Percentiles rank a stretch among this genome's conserved stretches.
phyloP scores from a whole-genome alignment of 1,140 invertebrate genomes.

The Caenorhabditis inopinata region DNA sequence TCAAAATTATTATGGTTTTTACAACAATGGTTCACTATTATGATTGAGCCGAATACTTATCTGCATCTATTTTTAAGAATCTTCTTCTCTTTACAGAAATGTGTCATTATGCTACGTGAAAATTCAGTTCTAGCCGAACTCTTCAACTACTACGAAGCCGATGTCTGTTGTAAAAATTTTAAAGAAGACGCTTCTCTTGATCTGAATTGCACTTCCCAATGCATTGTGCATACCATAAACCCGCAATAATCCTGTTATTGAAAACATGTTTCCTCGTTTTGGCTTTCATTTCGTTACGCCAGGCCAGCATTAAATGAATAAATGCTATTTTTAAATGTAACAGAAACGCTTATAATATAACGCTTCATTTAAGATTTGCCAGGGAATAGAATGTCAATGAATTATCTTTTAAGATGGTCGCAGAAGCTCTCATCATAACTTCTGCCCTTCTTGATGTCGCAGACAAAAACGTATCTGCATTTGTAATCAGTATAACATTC shows the following conservation, averaged over 20 bases:
- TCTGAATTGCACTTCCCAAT: neutral
- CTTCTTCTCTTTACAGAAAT: constrained; percentile 28
- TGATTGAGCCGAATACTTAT: too few relatives aligned
- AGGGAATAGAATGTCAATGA: neutral
- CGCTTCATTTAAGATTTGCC: too few relatives aligned
- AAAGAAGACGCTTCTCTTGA: constrained; percentile 6
- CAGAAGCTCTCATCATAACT: constrained; percentile 43
- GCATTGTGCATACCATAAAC: constrained; percentile 1
- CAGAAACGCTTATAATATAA: too few relatives aligned
- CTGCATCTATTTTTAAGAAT: neutral
- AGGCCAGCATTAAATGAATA: too few relatives aligned
- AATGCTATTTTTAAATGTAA: too few relatives aligned
- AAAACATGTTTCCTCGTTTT: too few relatives aligned
- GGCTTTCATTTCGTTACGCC: neutral
- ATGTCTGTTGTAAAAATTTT: constrained; percentile 44
- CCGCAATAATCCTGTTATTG: too few relatives aligned
- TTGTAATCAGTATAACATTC: constrained; percentile 30
- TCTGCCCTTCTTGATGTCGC: constrained; percentile 39
- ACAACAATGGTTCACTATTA: too few relatives aligned
- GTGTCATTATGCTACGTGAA: constrained; percentile 39
- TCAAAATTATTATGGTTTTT: too few relatives aligned
- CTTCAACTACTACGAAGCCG: constrained; percentile 41
- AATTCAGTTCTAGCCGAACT: constrained; percentile 42
- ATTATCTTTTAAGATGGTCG: neutral
- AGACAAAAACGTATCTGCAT: constrained; percentile 2